Percentiles rank a stretch among this genome's conserved stretches.
Evolutionary conservation across 1,140 invertebrate genomes (phyloP).

Genomic region (Musca domestica): DNA sequence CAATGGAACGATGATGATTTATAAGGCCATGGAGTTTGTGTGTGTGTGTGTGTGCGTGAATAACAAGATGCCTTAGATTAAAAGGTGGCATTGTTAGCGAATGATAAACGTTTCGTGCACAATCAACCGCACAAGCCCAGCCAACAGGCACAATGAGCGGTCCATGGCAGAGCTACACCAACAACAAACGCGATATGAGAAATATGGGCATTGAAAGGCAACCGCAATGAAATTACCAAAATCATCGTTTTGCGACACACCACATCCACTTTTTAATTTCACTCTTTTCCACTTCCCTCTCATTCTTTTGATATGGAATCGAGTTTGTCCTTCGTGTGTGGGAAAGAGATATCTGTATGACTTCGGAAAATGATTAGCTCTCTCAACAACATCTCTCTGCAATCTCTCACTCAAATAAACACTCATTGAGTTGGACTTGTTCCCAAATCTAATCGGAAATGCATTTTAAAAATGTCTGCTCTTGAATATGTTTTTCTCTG

Average conservation of each 20-base stretch:
- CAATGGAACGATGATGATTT: too few species aligned
- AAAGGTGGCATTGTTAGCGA: conserved; percentile 14
- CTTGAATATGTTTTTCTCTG: background rate
- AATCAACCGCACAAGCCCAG: background rate
- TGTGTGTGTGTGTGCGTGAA: too few species aligned
- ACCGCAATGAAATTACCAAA: background rate
- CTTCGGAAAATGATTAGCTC: background rate
- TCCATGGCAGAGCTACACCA: background rate
- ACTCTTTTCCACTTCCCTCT: too few species aligned
- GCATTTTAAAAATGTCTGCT: conserved; percentile 20
- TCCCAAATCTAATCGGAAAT: too few species aligned
- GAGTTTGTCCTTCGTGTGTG: too few species aligned
- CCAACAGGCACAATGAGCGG: background rate
- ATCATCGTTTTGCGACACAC: too few species aligned
- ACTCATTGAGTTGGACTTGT: too few species aligned
- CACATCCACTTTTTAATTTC: conserved; percentile 1
- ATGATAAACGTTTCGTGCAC: conserved; percentile 6
- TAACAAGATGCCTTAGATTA: background rate
- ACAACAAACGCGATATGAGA: conserved; percentile 8
- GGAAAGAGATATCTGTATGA: background rate
- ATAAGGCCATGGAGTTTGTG: too few species aligned
- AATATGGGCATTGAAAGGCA: background rate
- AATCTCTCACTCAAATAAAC: background rate
- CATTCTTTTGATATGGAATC: too few species aligned
- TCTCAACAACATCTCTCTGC: background rate